Evolutionary conservation across 2,113 vertebrate species (phyloP).

Genomic region (Bufo gargarizans): DNA sequence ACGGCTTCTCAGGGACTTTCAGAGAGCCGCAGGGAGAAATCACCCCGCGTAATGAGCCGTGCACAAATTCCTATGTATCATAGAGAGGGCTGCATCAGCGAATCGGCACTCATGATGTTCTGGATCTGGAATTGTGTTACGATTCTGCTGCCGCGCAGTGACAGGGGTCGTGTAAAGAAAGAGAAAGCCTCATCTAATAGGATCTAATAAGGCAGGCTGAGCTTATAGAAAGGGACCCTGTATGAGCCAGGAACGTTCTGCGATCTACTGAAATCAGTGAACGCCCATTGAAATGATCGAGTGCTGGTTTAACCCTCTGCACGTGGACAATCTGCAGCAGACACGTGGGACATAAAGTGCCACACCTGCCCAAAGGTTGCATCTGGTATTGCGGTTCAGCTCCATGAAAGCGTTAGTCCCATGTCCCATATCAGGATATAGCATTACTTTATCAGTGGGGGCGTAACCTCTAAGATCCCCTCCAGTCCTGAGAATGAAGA

Average conservation of each 20-base stretch:
- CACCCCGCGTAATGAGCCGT: constrained; percentile 13
- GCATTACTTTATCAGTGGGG: too few relatives aligned
- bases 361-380: not conserved
- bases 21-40: constrained; percentile 17
- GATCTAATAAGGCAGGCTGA: not conserved
- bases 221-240: not conserved
- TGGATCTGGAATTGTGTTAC: not conserved
- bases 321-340: too few relatives aligned
- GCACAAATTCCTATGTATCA: not conserved
- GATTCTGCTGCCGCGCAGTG: not conserved
- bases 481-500: too few relatives aligned
- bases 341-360: not conserved
- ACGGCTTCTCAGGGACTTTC: constrained; percentile 2
- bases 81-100: not conserved
- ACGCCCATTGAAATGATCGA: too few relatives aligned
- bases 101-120: not conserved
- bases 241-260: too few relatives aligned
- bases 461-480: too few relatives aligned
- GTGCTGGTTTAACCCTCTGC: too few relatives aligned
- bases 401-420: not conserved
- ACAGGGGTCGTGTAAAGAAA: not conserved
- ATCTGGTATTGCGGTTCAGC: not conserved
- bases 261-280: too few relatives aligned
- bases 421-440: too few relatives aligned
- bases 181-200: too few relatives aligned